Evolutionary conservation across 2,888 invertebrate genomes (phyloP).

Genomic region (Arrhopalites spinosus): DNA sequence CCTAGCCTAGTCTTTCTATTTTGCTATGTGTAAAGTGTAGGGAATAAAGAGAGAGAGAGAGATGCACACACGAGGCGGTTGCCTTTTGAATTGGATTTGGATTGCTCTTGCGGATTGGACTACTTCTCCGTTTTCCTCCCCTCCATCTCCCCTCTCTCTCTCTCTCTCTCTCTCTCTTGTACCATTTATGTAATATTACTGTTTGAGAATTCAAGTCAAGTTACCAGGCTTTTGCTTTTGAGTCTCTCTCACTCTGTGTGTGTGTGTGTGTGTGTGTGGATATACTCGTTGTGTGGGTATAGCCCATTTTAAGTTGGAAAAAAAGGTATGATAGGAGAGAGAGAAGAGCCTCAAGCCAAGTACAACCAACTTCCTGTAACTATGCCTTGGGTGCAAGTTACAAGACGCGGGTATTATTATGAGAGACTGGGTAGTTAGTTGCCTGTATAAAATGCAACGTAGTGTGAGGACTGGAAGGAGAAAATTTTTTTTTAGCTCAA

Average conservation of each 20-base stretch:
- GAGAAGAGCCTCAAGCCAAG: neutral
- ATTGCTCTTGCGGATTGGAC: constrained; percentile 15
- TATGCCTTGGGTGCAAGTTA: neutral
- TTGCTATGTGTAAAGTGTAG: neutral
- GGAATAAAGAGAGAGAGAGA: neutral
- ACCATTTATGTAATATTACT: neutral
- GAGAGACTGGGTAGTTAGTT: neutral
- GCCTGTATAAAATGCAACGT: neutral
- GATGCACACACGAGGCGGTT: neutral
- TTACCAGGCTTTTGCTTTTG: constrained; percentile 1
- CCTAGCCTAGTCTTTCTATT: neutral
- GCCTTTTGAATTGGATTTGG: constrained; percentile 12
- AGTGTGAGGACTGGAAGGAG: no score
- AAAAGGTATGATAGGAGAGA: neutral
- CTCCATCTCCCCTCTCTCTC: no score
- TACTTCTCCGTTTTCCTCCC: neutral
- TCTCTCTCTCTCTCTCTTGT: neutral
- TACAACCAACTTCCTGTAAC: neutral
- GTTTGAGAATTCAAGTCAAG: constrained; percentile 6
- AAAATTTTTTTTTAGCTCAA: no score
- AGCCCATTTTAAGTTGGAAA: no score
- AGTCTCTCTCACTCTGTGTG: no score
- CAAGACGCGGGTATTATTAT: neutral
- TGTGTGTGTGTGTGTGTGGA: no score
- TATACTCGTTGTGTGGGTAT: no score